Percentiles rank a stretch among this genome's conserved stretches.
These are phyloP conservation scores for Paelopatides confundens DNA, from an alignment of 53 echinoderm and acorn worm genomes.

Conservation along the genomic window DNA sequence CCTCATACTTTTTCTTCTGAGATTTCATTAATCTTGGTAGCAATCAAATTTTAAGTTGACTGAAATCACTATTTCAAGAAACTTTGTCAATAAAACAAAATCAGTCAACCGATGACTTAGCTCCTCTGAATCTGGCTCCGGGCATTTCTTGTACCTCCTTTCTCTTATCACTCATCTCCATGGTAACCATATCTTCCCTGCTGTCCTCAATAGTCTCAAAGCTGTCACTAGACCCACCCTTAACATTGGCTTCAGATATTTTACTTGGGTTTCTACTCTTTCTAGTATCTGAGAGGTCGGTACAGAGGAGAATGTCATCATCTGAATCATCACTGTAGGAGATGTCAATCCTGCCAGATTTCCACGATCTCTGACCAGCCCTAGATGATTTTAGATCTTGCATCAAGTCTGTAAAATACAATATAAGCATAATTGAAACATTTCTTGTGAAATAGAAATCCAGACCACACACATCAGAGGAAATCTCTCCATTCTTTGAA, in stretches of 20 bases:
- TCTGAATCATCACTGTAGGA: neutral
- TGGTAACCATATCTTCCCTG: neutral
- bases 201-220: constrained; percentile 36
- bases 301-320: constrained; percentile 1
- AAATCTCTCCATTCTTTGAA: too few relatives aligned
- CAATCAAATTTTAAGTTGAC: neutral
- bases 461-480: too few relatives aligned
- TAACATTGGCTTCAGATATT: neutral
- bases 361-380: neutral
- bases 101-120: neutral
- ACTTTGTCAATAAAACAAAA: neutral
- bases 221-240: constrained; percentile 44
- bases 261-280: neutral
- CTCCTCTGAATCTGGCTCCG: constrained; percentile 23
- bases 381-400: constrained; percentile 13
- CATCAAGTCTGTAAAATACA: constrained; percentile 19
- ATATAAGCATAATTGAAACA: neutral
- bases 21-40: neutral
- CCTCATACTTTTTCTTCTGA: neutral
- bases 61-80: neutral
- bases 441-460: neutral
- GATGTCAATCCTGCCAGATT: neutral
- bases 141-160: neutral
- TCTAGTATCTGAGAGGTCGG: neutral
- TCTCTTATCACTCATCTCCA: neutral